Percentiles rank a stretch among this genome's conserved stretches.
Evolutionary conservation across 2,888 invertebrate species (phyloP).

Genomic region (Netelia melanura): DNA sequence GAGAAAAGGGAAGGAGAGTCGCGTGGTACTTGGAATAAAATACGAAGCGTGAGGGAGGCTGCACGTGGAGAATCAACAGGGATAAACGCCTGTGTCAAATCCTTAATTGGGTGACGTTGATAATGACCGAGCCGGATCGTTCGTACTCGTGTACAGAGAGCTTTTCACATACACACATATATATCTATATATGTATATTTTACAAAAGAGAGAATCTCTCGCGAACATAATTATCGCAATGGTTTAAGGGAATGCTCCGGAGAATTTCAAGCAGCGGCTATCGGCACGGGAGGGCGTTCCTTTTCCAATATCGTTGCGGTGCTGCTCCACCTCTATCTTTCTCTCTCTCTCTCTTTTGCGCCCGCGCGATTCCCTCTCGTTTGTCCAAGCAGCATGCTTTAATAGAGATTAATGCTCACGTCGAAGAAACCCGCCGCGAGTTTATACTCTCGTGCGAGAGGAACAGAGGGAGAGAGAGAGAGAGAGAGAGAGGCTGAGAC

Average conservation of each 20-base stretch:
- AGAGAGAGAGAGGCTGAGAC: neutral
- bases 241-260: conserved; percentile 52
- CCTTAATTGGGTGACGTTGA: conserved; percentile 65
- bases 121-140: conserved; percentile 54
- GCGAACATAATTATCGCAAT: conserved; percentile 65
- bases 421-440: conserved; percentile 43
- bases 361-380: conserved; percentile 38
- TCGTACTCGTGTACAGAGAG: conserved; percentile 30
- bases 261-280: conserved; percentile 57
- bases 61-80: neutral
- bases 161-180: conserved; percentile 1
- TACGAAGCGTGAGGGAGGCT: conserved; percentile 16
- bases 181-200: neutral
- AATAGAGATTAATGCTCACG: conserved; percentile 77
- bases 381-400: conserved; percentile 64
- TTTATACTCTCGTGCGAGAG: conserved; percentile 1
- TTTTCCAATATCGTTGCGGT: conserved; percentile 59
- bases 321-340: neutral
- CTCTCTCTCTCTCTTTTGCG: neutral
- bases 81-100: conserved; percentile 54
- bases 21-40: conserved; percentile 46
- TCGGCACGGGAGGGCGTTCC: conserved; percentile 65
- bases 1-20: conserved; percentile 32
- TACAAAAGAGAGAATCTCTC: conserved; percentile 18
- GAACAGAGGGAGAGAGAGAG: too few species aligned